A percentile compares a stretch with the other conserved stretches of the same genome.
phyloP scores from a whole-genome alignment of 2,113 vertebrate genomes.

The Stictonetta naevosa region DNA sequence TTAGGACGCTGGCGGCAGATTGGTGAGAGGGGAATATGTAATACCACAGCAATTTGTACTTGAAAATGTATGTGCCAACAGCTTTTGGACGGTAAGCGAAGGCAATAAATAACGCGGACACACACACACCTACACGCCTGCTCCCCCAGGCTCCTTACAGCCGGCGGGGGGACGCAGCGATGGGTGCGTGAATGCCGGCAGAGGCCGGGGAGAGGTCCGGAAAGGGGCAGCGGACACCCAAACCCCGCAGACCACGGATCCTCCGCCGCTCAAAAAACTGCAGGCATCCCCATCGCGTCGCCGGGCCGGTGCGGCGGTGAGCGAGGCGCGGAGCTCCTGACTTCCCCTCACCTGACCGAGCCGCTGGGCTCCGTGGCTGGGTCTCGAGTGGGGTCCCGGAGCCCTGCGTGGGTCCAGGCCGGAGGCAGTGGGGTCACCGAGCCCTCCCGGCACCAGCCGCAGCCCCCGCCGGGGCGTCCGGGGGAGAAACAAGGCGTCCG shows the following conservation, averaged over 20 bases:
- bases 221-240: not conserved
- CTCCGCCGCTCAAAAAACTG: not conserved
- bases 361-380: rapidly evolving
- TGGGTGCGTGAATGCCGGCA: not conserved
- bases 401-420: not conserved
- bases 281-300: rapidly evolving
- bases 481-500: rapidly evolving
- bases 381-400: not conserved
- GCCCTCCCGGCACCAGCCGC: not conserved
- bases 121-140: not conserved
- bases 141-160: not conserved
- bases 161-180: not conserved
- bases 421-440: not conserved
- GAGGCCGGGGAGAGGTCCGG: not conserved
- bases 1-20: slow-evolving; percentile 23
- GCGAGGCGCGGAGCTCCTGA: not conserved
- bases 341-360: not conserved
- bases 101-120: slow-evolving; percentile 61
- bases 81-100: slow-evolving; percentile 61
- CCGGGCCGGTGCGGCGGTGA: not conserved
- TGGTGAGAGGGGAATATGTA: slow-evolving; percentile 42
- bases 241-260: not conserved
- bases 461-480: not conserved
- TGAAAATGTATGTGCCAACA: slow-evolving; percentile 66
- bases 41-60: slow-evolving; percentile 65